Evolutionary conservation across 30 jellyfish, hydroid and myxozoan genomes (phyloP).

Genomic region (Cassiopea xamachana): DNA sequence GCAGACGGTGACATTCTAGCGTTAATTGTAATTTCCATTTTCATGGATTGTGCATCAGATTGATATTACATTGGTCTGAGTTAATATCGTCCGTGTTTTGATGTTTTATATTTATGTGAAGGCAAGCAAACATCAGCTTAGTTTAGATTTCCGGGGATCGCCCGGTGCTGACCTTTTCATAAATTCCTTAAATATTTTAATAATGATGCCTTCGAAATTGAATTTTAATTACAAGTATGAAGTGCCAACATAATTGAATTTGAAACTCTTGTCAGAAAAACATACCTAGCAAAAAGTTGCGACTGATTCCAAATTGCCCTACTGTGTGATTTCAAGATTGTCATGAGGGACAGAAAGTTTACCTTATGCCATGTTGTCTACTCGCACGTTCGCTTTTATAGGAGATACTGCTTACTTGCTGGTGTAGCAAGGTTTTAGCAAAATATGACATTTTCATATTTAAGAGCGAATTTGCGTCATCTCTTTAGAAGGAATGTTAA

Average conservation of each 20-base stretch:
- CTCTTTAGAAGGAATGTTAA: not conserved
- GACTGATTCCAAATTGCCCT: no score
- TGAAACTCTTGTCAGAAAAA: not conserved
- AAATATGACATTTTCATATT: not conserved
- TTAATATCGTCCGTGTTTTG: not conserved
- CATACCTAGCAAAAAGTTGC: not conserved
- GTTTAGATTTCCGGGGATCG: slow-evolving; percentile 79
- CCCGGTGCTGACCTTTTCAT: slow-evolving; percentile 64
- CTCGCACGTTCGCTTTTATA: not conserved
- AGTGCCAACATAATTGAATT: not conserved
- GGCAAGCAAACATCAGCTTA: slow-evolving; percentile 28
- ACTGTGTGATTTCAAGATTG: not conserved
- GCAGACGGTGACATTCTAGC: no score
- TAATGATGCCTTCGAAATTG: slow-evolving; percentile 60
- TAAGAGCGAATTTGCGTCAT: not conserved
- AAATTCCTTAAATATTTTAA: slow-evolving; percentile 54
- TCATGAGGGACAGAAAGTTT: not conserved
- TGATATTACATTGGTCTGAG: not conserved
- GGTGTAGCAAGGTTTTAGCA: not conserved
- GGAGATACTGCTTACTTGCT: not conserved
- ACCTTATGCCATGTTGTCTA: not conserved
- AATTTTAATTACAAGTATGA: slow-evolving; percentile 17
- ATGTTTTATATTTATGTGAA: slow-evolving; percentile 7
- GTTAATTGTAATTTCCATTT: no score
- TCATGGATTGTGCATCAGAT: not conserved